A percentile compares a stretch with the other conserved stretches of the same genome.
Conservation (phyloP, 2,888 invertebrate species). For the Thumatha senex region DNA sequence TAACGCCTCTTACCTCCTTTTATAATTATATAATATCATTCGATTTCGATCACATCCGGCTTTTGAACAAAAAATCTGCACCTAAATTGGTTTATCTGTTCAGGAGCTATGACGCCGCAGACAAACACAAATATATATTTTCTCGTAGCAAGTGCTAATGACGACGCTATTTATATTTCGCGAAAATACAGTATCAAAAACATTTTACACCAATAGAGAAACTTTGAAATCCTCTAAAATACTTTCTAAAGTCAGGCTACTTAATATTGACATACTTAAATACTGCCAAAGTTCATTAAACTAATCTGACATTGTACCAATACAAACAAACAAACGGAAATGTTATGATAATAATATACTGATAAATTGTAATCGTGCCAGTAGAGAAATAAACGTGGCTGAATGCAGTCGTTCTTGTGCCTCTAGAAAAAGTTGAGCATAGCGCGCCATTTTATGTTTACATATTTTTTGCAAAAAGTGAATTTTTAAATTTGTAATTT, state of each 20-base stretch:
- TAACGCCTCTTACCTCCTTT: no score
- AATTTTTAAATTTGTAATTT: neutral
- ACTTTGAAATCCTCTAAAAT: neutral
- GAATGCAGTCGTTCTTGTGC: constrained; percentile 13
- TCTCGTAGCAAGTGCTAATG: no score
- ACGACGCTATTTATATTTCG: no score
- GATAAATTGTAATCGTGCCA: constrained; percentile 13
- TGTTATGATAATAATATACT: constrained; percentile 3
- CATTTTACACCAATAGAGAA: neutral
- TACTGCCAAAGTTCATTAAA: constrained; percentile 2
- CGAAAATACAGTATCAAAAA: no score
- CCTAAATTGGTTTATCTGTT: no score
- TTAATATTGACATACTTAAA: neutral
- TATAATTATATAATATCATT: no score
- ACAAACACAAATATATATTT: no score
- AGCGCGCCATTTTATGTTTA: neutral
- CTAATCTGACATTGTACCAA: neutral
- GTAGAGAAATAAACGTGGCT: constrained; percentile 23
- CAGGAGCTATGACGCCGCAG: no score
- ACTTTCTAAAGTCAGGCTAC: neutral
- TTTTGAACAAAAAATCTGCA: no score
- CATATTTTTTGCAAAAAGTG: neutral
- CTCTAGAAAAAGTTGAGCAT: constrained; percentile 5
- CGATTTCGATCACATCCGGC: no score
- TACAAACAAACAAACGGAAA: constrained; percentile 6